Conservation (phyloP, 2,888 invertebrate genomes). For the Macrosiphum euphorbiae region DNA sequence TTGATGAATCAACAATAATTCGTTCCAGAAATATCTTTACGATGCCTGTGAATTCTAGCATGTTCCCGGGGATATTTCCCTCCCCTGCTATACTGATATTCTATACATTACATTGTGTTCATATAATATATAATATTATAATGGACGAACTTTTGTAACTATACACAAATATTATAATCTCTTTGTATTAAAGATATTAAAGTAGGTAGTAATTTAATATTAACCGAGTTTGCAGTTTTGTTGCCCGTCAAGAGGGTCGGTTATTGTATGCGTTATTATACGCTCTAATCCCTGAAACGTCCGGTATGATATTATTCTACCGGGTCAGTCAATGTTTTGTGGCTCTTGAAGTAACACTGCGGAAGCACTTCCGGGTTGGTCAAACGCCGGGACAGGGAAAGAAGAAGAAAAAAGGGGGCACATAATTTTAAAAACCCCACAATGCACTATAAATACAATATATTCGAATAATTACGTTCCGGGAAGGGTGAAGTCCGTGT, state of each 20-base stretch:
- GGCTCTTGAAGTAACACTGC: background rate
- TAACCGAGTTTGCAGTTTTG: conserved; percentile 4
- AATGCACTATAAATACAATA: conserved; percentile 9
- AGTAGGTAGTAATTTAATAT: conserved; percentile 36
- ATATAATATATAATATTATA: conserved; percentile 11
- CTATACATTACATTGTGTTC: background rate
- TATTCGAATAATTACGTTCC: background rate
- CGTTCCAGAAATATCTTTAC: background rate
- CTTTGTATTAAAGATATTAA: conserved; percentile 6
- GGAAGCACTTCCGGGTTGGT: background rate
- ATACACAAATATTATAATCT: conserved; percentile 25
- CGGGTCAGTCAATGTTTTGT: background rate
- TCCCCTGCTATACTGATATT: background rate
- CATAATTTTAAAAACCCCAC: background rate
- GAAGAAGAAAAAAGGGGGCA: background rate
- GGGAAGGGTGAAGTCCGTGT: background rate
- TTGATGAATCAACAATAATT: background rate
- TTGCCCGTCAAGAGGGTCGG: background rate
- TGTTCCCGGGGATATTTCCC: background rate
- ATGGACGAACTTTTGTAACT: conserved; percentile 26
- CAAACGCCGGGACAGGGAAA: background rate
- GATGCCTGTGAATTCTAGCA: background rate
- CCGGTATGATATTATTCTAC: conserved; percentile 13
- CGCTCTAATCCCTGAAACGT: background rate
- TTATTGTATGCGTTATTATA: conserved; percentile 4